A percentile compares a stretch with the other conserved stretches of the same genome.
These are phyloP conservation scores for Drosophila paracracens DNA, from an alignment of 2,888 invertebrate genomes.

Conservation along the genomic window DNA sequence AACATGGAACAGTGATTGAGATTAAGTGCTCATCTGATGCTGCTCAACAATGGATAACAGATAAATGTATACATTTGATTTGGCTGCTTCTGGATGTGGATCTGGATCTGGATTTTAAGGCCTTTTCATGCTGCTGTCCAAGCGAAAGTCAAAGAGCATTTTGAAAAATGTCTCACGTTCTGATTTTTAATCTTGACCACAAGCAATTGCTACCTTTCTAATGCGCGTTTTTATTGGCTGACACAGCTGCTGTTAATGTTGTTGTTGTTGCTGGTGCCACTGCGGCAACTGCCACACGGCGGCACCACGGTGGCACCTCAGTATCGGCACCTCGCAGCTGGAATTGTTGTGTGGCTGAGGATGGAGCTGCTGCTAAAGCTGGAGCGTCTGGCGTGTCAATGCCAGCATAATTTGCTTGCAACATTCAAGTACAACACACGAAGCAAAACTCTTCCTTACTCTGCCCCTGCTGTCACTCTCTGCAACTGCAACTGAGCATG, in stretches of 20 bases:
- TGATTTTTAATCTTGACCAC: conserved; percentile 79
- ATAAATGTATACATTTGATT: conserved; percentile 23
- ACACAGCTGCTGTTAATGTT: conserved; percentile 45
- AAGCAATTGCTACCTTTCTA: conserved; percentile 82
- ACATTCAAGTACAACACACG: conserved; percentile 63
- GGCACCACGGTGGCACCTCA: conserved; percentile 46
- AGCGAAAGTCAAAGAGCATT: conserved; percentile 72
- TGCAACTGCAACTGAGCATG: conserved; percentile 35
- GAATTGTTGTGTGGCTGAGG: conserved; percentile 35
- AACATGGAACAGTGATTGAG: conserved; percentile 35
- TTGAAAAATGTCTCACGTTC: conserved; percentile 76
- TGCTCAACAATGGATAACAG: conserved; percentile 53
- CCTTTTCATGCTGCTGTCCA: conserved; percentile 33
- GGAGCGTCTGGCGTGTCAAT: conserved; percentile 73
- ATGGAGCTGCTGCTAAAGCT: conserved; percentile 31
- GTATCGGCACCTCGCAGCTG: conserved; percentile 57
- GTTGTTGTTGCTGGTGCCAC: conserved; percentile 22
- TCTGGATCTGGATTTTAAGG: conserved; percentile 6
- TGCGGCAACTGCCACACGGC: conserved; percentile 20
- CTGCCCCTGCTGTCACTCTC: conserved; percentile 3
- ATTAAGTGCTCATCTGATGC: conserved; percentile 51
- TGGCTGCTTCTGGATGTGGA: neutral
- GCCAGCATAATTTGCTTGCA: conserved; percentile 83
- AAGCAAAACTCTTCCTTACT: conserved; percentile 33
- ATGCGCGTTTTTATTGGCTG: conserved; percentile 76